phyloP scores from a whole-genome alignment of 37 sponge, comb jelly and placozoan species.

The Haliclona indistincta region DNA sequence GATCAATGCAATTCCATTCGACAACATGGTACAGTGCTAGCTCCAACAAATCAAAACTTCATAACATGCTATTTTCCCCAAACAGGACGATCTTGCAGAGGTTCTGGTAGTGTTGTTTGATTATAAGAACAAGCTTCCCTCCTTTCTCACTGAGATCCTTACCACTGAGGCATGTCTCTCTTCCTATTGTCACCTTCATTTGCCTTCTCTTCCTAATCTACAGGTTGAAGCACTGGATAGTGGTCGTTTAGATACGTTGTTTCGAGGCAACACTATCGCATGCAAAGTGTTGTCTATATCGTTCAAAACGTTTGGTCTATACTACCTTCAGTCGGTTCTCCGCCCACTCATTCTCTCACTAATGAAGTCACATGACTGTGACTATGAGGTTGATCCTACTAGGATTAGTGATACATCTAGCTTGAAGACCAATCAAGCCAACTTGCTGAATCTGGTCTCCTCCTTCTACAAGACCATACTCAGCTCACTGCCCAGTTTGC shows the following conservation, averaged over 20 bases:
- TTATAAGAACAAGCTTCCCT: conserved; percentile 53
- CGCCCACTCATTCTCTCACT: conserved; percentile 72
- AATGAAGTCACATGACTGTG: conserved; percentile 52
- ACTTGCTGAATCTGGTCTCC: conserved; percentile 58
- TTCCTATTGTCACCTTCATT: background rate
- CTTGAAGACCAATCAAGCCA: conserved; percentile 53
- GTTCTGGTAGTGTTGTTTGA: conserved; percentile 73
- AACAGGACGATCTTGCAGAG: conserved; percentile 82
- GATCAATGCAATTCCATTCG: conserved; percentile 62
- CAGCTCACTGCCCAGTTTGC: conserved; percentile 61
- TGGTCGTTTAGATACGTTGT: conserved; percentile 76
- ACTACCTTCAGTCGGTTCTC: conserved; percentile 82
- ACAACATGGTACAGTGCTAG: conserved; percentile 46
- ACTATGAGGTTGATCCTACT: conserved; percentile 86
- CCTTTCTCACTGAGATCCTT: conserved; percentile 63
- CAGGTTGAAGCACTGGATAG: conserved; percentile 69
- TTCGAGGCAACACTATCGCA: conserved; percentile 88
- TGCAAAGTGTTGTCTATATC: conserved; percentile 80
- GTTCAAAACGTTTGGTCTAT: conserved; percentile 80
- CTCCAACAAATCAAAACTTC: background rate
- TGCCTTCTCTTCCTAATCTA: background rate
- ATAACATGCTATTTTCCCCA: background rate
- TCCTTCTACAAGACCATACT: conserved; percentile 61
- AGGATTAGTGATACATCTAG: conserved; percentile 54
- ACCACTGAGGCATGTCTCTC: conserved; percentile 49